phyloP scores from a whole-genome alignment of 1,140 invertebrate genomes.

The Araneus ventricosus region DNA sequence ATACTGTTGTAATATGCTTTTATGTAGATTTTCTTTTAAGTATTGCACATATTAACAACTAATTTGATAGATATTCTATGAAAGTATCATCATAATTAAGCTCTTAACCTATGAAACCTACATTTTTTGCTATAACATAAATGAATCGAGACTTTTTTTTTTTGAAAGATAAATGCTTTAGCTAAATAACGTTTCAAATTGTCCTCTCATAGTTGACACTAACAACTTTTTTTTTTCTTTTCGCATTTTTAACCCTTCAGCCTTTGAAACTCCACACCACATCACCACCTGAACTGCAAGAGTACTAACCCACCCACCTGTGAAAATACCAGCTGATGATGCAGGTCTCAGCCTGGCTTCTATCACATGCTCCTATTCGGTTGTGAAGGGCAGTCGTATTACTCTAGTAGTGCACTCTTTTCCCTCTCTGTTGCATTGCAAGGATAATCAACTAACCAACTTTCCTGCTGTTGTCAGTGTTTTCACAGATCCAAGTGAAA shows the following conservation, averaged over 20 bases:
- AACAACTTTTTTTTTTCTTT: slow-evolving; percentile 72
- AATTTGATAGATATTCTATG: background rate
- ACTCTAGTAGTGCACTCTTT: slow-evolving; percentile 43
- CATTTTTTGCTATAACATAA: slow-evolving; percentile 30
- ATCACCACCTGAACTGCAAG: slow-evolving; percentile 68
- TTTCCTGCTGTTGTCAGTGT: slow-evolving; percentile 60
- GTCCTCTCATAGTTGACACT: slow-evolving; percentile 73
- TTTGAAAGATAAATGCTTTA: slow-evolving; percentile 54
- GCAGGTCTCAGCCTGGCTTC: slow-evolving; percentile 55
- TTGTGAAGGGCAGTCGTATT: slow-evolving; percentile 18
- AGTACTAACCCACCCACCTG: slow-evolving; percentile 74
- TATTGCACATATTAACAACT: slow-evolving; percentile 37
- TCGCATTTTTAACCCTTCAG: slow-evolving; percentile 74
- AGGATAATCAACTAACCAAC: slow-evolving; percentile 74
- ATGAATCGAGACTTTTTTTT: background rate
- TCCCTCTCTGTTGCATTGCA: slow-evolving; percentile 66
- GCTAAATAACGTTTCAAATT: slow-evolving; percentile 64
- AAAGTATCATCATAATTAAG: slow-evolving; percentile 17
- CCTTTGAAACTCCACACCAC: slow-evolving; percentile 69
- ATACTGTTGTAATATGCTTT: slow-evolving; percentile 8
- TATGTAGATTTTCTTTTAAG: background rate
- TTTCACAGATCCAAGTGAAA: slow-evolving; percentile 58
- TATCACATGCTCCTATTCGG: slow-evolving; percentile 59
- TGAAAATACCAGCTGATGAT: slow-evolving; percentile 61
- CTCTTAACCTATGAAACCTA: slow-evolving; percentile 9